Evolutionary conservation across 2,888 invertebrate genomes (phyloP), one percentile per base, ranked within the genome.

Genomic region (Cheiracanthium punctorium): DNA sequence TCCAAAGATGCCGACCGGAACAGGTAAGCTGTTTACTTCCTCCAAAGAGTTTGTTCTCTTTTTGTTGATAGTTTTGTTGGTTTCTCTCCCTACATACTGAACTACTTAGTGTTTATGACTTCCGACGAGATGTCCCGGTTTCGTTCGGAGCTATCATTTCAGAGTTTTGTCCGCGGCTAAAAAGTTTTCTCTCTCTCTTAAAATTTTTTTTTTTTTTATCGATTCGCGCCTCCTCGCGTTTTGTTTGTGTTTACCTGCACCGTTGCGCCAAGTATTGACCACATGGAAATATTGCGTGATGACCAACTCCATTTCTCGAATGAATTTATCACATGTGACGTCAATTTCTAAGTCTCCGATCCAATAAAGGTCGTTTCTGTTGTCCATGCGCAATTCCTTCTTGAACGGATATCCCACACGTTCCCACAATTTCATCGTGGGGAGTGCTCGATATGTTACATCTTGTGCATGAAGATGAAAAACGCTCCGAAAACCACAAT

Each of bases 1-100:
- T 28, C 32, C 20, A 73, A 84, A 79, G 84, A 84, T 84, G 84
- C 65, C 84, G 84, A 79, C 77, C 69, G 84, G 84, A 84, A 79
- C 84, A 84, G 84, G 84, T 84, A 79, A 79, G 84, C 79, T 84
- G 72, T 84, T 84, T 79, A 84, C 79, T 84, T 84, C 79, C 84
- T 79, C 20, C 41, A 75, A 41, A 58, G 77, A 48, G 33, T 77
- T 72, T 77, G 82, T 76, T 79, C 84, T 79, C 84, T 79, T 84
- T 82, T 71, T 70, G 24, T 84, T 69, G 73, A 65, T 82, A 58
- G 70, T 73, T 69, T 74, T 65, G 52, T 43, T 82, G 72, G 48
- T 67, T 77, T 77, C 67, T n/a, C n/a, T 41, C 79, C 33, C 84
- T 72, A 43, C 65, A 64, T 72, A 64, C 33, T 77, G 82, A 72